These are phyloP conservation scores for Cybosia mesomella DNA, from an alignment of 2,888 invertebrate genomes.

Conservation along the genomic window DNA sequence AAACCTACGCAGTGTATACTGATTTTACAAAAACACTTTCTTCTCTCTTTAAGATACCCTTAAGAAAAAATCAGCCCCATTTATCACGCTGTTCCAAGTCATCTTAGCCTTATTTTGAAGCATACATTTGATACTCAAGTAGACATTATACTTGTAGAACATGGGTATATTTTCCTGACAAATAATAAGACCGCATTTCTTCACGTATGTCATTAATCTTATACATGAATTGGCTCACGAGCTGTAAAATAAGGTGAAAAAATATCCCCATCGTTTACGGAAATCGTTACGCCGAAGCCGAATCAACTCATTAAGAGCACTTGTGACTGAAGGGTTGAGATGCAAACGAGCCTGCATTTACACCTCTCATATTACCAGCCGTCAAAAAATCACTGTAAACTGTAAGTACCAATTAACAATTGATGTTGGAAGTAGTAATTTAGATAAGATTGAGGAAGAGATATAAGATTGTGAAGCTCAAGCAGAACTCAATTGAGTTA, in stretches of 20 bases:
- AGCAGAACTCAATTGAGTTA: not conserved
- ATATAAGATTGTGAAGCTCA: not conserved
- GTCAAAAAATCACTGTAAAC: not conserved
- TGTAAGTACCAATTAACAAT: not conserved
- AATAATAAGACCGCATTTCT: constrained; percentile 42
- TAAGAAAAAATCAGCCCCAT: constrained; percentile 25
- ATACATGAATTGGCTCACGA: constrained; percentile 45
- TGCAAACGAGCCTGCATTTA: constrained; percentile 43
- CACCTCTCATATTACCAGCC: constrained; percentile 19
- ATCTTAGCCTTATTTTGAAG: constrained; percentile 27
- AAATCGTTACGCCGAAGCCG: constrained; percentile 39
- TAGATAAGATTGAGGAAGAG: constrained; percentile 2
- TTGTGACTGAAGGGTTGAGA: constrained; percentile 46
- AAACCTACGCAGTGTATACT: not conserved
- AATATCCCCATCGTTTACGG: constrained; percentile 34
- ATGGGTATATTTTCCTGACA: constrained; percentile 22
- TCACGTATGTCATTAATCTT: constrained; percentile 44
- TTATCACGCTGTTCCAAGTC: constrained; percentile 21
- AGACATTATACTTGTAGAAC: constrained; percentile 29
- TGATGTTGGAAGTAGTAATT: not conserved
- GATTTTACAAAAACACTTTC: not conserved
- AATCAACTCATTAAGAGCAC: constrained; percentile 47
- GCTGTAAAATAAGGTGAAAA: constrained; percentile 52
- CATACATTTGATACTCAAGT: constrained; percentile 37
- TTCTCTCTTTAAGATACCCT: not conserved